phyloP scores from a whole-genome alignment of 2,797 vertebrate genomes.

The Protonibea diacanthus region DNA sequence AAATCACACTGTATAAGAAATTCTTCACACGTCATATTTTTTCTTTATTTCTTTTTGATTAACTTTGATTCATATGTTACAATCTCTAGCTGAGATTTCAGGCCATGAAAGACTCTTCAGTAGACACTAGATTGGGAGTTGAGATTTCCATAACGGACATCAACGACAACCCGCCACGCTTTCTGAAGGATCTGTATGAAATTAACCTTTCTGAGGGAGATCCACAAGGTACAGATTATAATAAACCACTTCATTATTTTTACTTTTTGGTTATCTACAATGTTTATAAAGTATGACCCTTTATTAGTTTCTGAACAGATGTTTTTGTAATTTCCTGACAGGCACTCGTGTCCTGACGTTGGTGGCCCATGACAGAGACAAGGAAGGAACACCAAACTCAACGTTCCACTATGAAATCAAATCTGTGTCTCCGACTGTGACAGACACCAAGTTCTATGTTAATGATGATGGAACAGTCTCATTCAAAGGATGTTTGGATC shows the following conservation, averaged over 20 bases:
- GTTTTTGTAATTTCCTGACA: conserved; percentile 31
- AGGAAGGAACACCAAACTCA: conserved; percentile 68
- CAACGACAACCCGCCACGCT: conserved; percentile 83
- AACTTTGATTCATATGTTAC: conserved; percentile 1
- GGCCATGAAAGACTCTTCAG: conserved; percentile 48
- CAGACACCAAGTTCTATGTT: conserved; percentile 69
- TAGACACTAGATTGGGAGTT: conserved; percentile 74
- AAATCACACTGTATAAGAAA: neutral
- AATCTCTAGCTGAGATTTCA: conserved; percentile 72
- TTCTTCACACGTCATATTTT: neutral
- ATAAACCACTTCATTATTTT: neutral
- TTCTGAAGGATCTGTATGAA: conserved; percentile 57
- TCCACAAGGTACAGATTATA: conserved; percentile 71
- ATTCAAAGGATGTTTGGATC: conserved; percentile 82
- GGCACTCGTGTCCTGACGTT: conserved; percentile 60
- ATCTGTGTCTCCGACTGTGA: conserved; percentile 69
- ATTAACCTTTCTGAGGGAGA: conserved; percentile 58
- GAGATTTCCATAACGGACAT: conserved; percentile 80
- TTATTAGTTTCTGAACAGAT: neutral
- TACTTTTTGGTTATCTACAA: neutral
- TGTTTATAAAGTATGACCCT: neutral
- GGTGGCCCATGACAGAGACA: conserved; percentile 73
- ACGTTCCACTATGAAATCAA: conserved; percentile 76
- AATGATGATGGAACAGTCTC: conserved; percentile 65
- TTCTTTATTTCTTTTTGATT: neutral